Percentiles rank a stretch among this genome's conserved stretches.
Conservation (phyloP, 2,113 vertebrate genomes). For the Chaetodon auriga region DNA sequence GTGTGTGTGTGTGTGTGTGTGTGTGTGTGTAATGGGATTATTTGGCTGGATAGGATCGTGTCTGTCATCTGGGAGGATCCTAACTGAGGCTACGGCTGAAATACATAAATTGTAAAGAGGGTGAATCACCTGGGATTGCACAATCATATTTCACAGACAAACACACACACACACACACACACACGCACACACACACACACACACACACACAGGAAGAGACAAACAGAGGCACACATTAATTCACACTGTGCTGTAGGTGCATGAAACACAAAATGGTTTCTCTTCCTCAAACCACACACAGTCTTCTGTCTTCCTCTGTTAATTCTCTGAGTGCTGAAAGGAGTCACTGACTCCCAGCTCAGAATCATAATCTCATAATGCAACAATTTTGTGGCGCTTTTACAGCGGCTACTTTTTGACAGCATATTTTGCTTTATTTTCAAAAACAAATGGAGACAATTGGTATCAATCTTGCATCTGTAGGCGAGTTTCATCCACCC, state of each 20-base stretch:
- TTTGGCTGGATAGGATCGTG: conserved; percentile 55
- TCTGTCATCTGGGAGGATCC: conserved; percentile 59
- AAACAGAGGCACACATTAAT: conserved; percentile 1
- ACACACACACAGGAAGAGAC: neutral
- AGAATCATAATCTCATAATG: too few species aligned
- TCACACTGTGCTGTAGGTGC: conserved; percentile 14
- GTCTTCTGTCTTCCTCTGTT: neutral
- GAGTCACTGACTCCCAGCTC: too few species aligned
- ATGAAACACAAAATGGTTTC: conserved; percentile 31
- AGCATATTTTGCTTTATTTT: too few species aligned
- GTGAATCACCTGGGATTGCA: conserved; percentile 61
- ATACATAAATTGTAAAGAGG: conserved; percentile 63
- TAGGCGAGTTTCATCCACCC: too few species aligned
- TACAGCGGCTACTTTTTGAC: too few species aligned
- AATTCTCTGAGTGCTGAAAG: neutral
- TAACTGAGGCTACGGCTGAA: conserved; percentile 43
- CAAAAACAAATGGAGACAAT: too few species aligned
- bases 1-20: conserved; percentile 16
- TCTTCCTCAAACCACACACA: neutral
- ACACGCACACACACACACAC: neutral
- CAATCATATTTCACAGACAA: conserved; percentile 39
- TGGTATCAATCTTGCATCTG: too few species aligned
- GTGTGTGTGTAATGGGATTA: conserved; percentile 66
- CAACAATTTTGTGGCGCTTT: too few species aligned
- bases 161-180: neutral